Evolutionary conservation across 2,888 invertebrate species (phyloP).

Genomic region (Synergus gifuensis): DNA sequence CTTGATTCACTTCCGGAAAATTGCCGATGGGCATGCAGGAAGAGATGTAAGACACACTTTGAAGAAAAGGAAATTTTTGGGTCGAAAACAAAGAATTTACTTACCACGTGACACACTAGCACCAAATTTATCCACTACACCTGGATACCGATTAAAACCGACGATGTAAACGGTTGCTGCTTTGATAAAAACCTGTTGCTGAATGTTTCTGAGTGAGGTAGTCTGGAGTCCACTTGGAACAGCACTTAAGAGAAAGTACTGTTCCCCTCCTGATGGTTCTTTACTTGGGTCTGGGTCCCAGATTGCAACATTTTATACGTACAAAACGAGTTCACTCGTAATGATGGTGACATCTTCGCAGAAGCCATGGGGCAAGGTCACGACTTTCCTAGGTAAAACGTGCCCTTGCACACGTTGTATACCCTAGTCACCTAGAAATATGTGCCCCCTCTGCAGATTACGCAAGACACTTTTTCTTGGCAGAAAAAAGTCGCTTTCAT

Average conservation of each 20-base stretch:
- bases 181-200: slow-evolving; percentile 74
- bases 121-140: slow-evolving; percentile 28
- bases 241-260: slow-evolving; percentile 66
- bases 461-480: no score
- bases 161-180: slow-evolving; percentile 60
- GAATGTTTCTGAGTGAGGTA: slow-evolving; percentile 66
- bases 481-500: no score
- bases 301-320: slow-evolving; percentile 63
- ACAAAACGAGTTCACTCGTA: slow-evolving; percentile 47
- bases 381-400: slow-evolving; percentile 52
- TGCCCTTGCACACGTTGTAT: neutral
- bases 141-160: slow-evolving; percentile 39
- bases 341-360: slow-evolving; percentile 48
- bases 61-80: neutral
- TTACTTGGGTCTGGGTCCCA: slow-evolving; percentile 49
- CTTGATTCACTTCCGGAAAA: neutral
- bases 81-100: no score
- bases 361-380: slow-evolving; percentile 56
- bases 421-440: neutral
- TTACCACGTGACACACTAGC: slow-evolving; percentile 32
- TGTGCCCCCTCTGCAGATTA: neutral
- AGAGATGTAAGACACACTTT: neutral
- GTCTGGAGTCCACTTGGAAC: slow-evolving; percentile 48
- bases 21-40: neutral
- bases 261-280: slow-evolving; percentile 52